phyloP scores from a whole-genome alignment of 2,888 invertebrate species.

The Coelinius sp. region DNA sequence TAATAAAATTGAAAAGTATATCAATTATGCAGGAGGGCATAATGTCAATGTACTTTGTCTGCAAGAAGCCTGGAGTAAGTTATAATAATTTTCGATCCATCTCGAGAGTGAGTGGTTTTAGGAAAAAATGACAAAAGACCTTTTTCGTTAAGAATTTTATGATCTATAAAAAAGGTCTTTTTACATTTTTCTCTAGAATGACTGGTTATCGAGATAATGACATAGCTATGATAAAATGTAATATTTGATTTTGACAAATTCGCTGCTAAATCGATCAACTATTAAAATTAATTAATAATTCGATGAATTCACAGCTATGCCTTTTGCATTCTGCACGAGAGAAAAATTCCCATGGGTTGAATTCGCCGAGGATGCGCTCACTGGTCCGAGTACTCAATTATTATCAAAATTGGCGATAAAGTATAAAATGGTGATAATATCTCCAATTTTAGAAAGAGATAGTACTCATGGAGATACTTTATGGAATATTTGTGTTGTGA shows the following conservation, averaged over 20 bases:
- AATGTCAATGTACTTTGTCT: slow-evolving; percentile 92
- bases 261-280: too few species aligned
- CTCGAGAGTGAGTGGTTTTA: too few species aligned
- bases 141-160: too few species aligned
- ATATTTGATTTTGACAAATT: too few species aligned
- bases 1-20: slow-evolving; percentile 80
- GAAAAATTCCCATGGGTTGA: slow-evolving; percentile 95
- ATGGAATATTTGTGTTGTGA: slow-evolving; percentile 96
- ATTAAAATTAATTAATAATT: too few species aligned
- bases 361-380: slow-evolving; percentile 90
- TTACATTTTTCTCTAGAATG: too few species aligned
- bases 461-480: slow-evolving; percentile 83
- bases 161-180: too few species aligned
- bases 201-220: too few species aligned
- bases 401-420: slow-evolving; percentile 81
- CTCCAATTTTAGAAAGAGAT: slow-evolving; percentile 94
- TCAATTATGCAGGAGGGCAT: slow-evolving; percentile 82
- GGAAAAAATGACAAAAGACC: too few species aligned
- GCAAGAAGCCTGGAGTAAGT: slow-evolving; percentile 97
- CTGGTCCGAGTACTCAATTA: slow-evolving; percentile 87
- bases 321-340: slow-evolving; percentile 96
- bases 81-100: too few species aligned
- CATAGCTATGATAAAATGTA: too few species aligned
- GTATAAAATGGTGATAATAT: slow-evolving; percentile 93
- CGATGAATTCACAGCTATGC: too few species aligned